These are phyloP conservation scores for Pipra filicauda DNA, from an alignment of 2,113 vertebrate genomes.

Conservation along the genomic window DNA sequence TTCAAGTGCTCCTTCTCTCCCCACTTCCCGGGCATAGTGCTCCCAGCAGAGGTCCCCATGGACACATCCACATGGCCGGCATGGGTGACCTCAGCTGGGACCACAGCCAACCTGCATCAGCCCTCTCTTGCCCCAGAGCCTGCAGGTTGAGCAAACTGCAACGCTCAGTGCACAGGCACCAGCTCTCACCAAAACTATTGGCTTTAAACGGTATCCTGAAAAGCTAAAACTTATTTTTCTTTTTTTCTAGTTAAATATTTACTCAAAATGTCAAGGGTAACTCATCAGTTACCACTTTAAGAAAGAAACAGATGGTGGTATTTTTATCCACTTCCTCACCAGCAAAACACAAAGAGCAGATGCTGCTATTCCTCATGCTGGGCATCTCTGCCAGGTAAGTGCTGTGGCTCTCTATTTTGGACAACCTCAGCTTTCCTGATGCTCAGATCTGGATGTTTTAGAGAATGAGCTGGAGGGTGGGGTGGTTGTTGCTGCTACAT, in stretches of 20 bases:
- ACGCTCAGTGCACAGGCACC: background rate
- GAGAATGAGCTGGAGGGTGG: background rate
- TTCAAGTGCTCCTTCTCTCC: background rate
- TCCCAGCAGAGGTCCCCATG: background rate
- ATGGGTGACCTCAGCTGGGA: background rate
- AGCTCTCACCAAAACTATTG: background rate
- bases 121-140: background rate
- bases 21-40: accelerated
- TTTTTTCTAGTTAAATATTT: conserved; percentile 44
- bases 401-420: background rate
- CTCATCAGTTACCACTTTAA: conserved; percentile 19
- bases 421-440: background rate
- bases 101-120: background rate
- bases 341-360: conserved; percentile 25
- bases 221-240: background rate
- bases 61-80: background rate
- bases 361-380: background rate
- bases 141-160: background rate
- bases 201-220: background rate
- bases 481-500: background rate
- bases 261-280: conserved; percentile 9
- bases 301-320: conserved; percentile 37
- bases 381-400: background rate
- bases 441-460: background rate
- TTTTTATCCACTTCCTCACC: conserved; percentile 25